Evolutionary conservation across 2,888 invertebrate species (phyloP).

Genomic region (Catotricha subobsoleta): DNA sequence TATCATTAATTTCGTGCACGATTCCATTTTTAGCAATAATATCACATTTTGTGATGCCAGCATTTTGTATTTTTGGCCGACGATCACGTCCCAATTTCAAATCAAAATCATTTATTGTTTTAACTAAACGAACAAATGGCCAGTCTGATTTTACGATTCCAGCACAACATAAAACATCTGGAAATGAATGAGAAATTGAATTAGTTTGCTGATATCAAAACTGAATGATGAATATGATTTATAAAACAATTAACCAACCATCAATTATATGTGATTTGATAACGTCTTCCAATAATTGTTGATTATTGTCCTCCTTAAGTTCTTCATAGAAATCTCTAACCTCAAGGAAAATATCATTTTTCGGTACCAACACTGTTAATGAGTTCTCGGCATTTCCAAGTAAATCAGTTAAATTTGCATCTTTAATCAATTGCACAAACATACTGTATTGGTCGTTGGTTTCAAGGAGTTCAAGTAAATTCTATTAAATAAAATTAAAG

Average conservation of each 20-base stretch:
- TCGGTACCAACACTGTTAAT: slow-evolving; percentile 26
- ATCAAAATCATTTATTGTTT: slow-evolving; percentile 23
- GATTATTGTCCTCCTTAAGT: slow-evolving; percentile 15
- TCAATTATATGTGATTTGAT: slow-evolving; percentile 20
- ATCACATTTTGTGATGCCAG: slow-evolving; percentile 30
- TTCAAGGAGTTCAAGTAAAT: slow-evolving; percentile 21
- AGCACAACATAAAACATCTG: slow-evolving; percentile 29
- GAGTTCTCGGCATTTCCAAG: slow-evolving; percentile 20
- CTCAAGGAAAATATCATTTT: slow-evolving; percentile 27
- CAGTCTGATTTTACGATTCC: slow-evolving; percentile 29
- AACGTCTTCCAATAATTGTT: slow-evolving; percentile 17
- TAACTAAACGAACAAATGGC: slow-evolving; percentile 29
- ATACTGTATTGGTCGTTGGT: slow-evolving; percentile 26
- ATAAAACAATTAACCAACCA: neutral
- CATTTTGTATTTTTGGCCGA: slow-evolving; percentile 29
- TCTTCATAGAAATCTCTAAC: slow-evolving; percentile 19
- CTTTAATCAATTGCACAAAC: slow-evolving; percentile 23
- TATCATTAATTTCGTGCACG: slow-evolving; percentile 29
- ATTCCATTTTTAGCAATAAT: slow-evolving; percentile 26
- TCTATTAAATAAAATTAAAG: too few relatives aligned
- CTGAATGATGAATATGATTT: too few relatives aligned
- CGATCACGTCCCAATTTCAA: slow-evolving; percentile 27
- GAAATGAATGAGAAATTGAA: slow-evolving; percentile 13
- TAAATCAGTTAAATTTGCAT: slow-evolving; percentile 23
- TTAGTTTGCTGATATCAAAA: neutral